Conservation (phyloP, 2,888 invertebrate genomes). For the Synergus japonicus region DNA sequence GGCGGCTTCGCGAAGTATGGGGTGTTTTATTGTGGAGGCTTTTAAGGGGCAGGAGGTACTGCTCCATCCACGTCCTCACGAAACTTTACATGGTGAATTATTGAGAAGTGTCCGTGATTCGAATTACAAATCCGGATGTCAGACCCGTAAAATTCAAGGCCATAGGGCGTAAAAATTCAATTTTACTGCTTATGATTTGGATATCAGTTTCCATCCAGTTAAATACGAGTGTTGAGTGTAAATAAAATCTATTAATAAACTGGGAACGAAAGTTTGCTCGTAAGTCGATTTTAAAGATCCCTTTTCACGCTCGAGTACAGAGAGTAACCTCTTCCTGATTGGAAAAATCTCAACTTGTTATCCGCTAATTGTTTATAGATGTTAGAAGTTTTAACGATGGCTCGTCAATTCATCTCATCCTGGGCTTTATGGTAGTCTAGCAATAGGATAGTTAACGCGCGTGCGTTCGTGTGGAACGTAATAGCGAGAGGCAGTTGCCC, state of each 20-base stretch:
- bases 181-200: background rate
- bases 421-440: background rate
- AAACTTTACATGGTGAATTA: slow-evolving; percentile 15
- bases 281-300: background rate
- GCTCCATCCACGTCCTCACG: slow-evolving; percentile 37
- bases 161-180: background rate
- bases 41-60: slow-evolving; percentile 53
- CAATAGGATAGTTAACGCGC: slow-evolving; percentile 23
- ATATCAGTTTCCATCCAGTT: background rate
- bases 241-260: too few relatives aligned
- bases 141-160: slow-evolving; percentile 9
- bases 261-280: too few relatives aligned
- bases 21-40: slow-evolving; percentile 76
- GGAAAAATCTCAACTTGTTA: slow-evolving; percentile 16
- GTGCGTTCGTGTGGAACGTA: background rate
- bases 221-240: too few relatives aligned
- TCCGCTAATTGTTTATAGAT: slow-evolving; percentile 21
- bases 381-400: slow-evolving; percentile 12
- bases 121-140: slow-evolving; percentile 4
- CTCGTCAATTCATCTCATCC: background rate
- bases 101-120: background rate
- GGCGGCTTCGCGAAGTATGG: slow-evolving; percentile 60
- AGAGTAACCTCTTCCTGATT: background rate
- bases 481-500: slow-evolving; percentile 25
- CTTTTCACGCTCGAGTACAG: background rate